These are phyloP conservation scores for Rhinatrema bivittatum DNA, from an alignment of 2,797 vertebrate genomes.

Conservation along the genomic window DNA sequence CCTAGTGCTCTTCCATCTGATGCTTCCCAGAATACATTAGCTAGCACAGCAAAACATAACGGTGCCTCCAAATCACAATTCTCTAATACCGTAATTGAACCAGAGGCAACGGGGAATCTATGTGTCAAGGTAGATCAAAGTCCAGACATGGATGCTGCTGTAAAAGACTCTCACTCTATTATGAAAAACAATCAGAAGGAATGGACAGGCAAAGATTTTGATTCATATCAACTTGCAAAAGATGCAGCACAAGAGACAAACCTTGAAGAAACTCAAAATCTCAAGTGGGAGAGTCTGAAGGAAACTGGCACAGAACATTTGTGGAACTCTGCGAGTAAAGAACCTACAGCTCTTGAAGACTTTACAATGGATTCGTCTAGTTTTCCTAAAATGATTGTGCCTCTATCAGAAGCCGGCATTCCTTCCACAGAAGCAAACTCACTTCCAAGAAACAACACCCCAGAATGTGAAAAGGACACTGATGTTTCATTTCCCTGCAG, in stretches of 20 bases:
- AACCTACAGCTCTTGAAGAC: background rate
- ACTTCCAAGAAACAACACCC: slow-evolving; percentile 6
- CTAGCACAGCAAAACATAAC: slow-evolving; percentile 1
- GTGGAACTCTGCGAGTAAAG: too few relatives aligned
- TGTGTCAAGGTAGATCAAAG: background rate
- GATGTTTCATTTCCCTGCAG: background rate
- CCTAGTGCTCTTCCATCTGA: background rate
- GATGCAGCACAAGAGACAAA: background rate
- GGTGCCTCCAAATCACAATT: background rate
- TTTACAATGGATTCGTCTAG: background rate
- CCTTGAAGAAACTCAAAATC: background rate
- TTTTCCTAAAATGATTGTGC: background rate
- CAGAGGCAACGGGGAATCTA: background rate
- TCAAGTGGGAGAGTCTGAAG: slow-evolving; percentile 3
- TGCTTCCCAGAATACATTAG: slow-evolving; percentile 1
- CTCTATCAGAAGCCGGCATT: slow-evolving; percentile 3
- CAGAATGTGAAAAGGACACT: slow-evolving; percentile 6
- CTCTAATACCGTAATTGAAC: background rate
- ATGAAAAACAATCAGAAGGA: too few relatives aligned
- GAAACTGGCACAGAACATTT: too few relatives aligned
- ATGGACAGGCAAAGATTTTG: background rate
- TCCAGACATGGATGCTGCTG: background rate
- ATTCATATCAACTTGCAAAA: background rate
- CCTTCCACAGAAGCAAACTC: slow-evolving; percentile 3
- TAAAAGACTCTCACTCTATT: background rate